A percentile compares a stretch with the other conserved stretches of the same genome.
Evolutionary conservation across 1,140 invertebrate genomes (phyloP).

Genomic region (Drosophila obscura): DNA sequence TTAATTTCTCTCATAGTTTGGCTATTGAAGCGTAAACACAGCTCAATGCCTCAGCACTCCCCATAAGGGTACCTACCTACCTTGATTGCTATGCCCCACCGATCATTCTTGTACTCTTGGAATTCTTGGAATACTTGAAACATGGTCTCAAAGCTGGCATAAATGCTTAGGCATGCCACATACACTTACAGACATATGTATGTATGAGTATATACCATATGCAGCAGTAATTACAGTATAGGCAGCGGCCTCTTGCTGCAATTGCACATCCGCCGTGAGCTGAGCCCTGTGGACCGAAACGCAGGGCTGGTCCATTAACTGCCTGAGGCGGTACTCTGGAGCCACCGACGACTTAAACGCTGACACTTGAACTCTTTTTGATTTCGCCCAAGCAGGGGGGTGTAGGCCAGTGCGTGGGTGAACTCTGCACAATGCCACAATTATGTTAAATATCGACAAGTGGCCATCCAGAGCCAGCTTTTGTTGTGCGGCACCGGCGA

Average conservation of each 20-base stretch:
- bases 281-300: constrained; percentile 5
- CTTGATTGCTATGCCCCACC: too few species aligned
- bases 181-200: too few species aligned
- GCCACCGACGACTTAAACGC: constrained; percentile 56
- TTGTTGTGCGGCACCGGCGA: constrained; percentile 47
- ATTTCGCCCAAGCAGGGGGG: constrained; percentile 35
- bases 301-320: constrained; percentile 57
- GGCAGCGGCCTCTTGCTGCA: constrained; percentile 39
- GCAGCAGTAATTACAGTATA: constrained; percentile 36
- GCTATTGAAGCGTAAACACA: too few species aligned
- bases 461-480: constrained; percentile 53
- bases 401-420: constrained; percentile 3
- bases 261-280: constrained; percentile 48
- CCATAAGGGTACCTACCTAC: too few species aligned
- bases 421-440: constrained; percentile 68
- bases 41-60: too few species aligned
- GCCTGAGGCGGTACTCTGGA: constrained; percentile 54
- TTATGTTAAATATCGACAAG: constrained; percentile 82
- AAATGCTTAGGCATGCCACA: background rate
- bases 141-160: too few species aligned
- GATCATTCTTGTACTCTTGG: too few species aligned
- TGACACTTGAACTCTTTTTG: constrained; percentile 79
- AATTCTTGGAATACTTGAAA: too few species aligned
- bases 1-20: too few species aligned
- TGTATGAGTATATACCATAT: background rate